Base-by-base conservation (phyloP, 2,113 vertebrate genomes). In the Athene cunicularia region DNA sequence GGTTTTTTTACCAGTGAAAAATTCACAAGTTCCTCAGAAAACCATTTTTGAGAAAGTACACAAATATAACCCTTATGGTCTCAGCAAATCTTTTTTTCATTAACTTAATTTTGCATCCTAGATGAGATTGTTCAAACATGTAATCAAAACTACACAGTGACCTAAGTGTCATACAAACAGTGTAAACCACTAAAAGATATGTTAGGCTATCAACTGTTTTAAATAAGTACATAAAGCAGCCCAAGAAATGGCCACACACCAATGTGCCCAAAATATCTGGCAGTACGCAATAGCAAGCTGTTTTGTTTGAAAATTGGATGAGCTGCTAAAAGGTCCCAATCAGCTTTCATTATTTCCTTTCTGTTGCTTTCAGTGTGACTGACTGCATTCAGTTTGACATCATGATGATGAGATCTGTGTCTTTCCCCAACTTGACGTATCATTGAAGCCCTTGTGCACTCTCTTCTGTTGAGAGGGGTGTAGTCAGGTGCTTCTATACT, bases 361-460 rank as follows among this genome's bases (percentile, higher is more conserved):
- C 28, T 17, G 24, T 49, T 79, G 19, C 37, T 67, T 56, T 67
- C 16, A 55, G 41, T 45, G 27, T 70, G 32, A 87, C 12, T 0
- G 5, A 37, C 24, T 52, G 18, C 30, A 50, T 74, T 75, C 47
- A 19, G 23, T 64, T 72, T 71, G 72, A 68, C 2, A 5, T 24
- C 39, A 45, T 12, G 28, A 50, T 35, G 72, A 62, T 37, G 43
- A 83, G 12, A 13, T 70, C 23, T 32, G 10, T 12, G n/a, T 66
- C 47, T 47, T 43, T 81, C n/a, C 16, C 55, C 32, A 66, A 6
- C 45, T 3, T 64, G 62, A 52, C 23, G 6, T 19, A 20, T 5
- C 24, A 11, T 4, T 33, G 35, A 56, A 85, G 52, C 3, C 13
- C n/a, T 71, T 56, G 12, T 0, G 0, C 9, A 18, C 43, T 3